These are phyloP conservation scores for Lasioglossum malachurum DNA, from an alignment of 2,888 invertebrate species.

Conservation along the genomic window DNA sequence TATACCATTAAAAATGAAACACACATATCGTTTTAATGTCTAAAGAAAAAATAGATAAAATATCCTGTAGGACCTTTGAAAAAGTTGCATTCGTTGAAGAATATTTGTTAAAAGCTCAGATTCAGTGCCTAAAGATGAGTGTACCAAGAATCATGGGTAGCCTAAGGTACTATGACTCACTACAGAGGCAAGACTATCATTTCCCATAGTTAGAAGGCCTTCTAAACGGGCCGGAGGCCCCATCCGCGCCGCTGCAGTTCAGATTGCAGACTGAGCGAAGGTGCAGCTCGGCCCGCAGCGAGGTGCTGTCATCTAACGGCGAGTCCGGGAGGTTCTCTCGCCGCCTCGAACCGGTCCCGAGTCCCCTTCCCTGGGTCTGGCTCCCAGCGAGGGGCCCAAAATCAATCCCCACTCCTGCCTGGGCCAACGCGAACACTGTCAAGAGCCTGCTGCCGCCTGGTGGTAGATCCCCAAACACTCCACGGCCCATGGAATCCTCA, in stretches of 20 bases:
- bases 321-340: constrained; percentile 25
- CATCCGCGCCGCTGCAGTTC: constrained; percentile 55
- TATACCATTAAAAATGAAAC: background rate
- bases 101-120: background rate
- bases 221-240: background rate
- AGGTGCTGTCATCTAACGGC: constrained; percentile 75
- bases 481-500: constrained; percentile 43
- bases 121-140: background rate
- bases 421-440: constrained; percentile 32
- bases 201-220: too few relatives aligned
- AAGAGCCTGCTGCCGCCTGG: constrained; percentile 80
- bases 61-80: background rate
- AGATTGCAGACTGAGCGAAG: constrained; percentile 59
- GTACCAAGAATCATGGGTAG: background rate
- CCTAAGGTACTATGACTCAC: background rate
- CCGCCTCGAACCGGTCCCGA: constrained; percentile 55
- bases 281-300: constrained; percentile 19
- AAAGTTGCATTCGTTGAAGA: background rate
- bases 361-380: constrained; percentile 9
- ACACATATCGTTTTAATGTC: too few relatives aligned
- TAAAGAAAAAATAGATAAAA: background rate
- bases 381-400: constrained; percentile 49
- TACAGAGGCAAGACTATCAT: background rate
- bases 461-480: constrained; percentile 69
- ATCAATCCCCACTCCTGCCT: constrained; percentile 44